These are phyloP conservation scores for Andrena hattorfiana DNA, from an alignment of 2,888 invertebrate species.

Conservation along the genomic window DNA sequence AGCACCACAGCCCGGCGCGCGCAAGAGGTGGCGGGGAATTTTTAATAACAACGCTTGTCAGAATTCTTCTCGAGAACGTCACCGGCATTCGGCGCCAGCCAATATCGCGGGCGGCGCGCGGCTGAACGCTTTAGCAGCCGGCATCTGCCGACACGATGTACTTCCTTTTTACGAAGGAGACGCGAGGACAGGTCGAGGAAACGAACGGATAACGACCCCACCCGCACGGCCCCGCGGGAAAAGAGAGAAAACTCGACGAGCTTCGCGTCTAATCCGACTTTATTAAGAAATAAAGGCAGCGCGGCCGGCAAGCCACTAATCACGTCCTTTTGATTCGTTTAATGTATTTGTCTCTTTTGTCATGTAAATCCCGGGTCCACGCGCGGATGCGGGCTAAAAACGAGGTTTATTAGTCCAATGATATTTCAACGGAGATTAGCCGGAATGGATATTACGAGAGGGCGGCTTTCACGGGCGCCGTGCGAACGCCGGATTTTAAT, in stretches of 20 bases:
- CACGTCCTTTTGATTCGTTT: constrained; percentile 34
- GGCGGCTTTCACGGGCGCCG: constrained; percentile 2
- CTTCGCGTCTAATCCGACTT: constrained; percentile 72
- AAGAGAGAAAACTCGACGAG: constrained; percentile 23
- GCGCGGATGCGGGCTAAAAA: background rate
- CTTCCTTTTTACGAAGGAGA: constrained; percentile 72
- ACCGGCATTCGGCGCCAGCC: constrained; percentile 83
- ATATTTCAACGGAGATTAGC: constrained; percentile 61
- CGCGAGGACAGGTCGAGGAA: constrained; percentile 45
- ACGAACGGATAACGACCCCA: constrained; percentile 51
- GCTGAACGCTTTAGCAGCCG: constrained; percentile 80
- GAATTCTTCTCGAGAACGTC: constrained; percentile 82
- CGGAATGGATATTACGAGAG: constrained; percentile 47
- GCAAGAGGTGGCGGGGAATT: constrained; percentile 60
- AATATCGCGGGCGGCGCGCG: constrained; percentile 76
- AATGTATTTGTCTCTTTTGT: constrained; percentile 46
- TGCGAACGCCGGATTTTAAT: constrained; percentile 44
- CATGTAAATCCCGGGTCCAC: constrained; percentile 27
- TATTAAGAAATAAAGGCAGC: constrained; percentile 68
- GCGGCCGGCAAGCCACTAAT: constrained; percentile 5
- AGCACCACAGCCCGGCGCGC: constrained; percentile 14
- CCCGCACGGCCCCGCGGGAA: background rate
- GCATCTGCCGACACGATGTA: constrained; percentile 82
- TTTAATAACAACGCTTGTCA: constrained; percentile 83
- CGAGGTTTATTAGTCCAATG: constrained; percentile 54